Evolutionary conservation across 2,888 invertebrate genomes (phyloP).

Genomic region (Spicauda simplicius): DNA sequence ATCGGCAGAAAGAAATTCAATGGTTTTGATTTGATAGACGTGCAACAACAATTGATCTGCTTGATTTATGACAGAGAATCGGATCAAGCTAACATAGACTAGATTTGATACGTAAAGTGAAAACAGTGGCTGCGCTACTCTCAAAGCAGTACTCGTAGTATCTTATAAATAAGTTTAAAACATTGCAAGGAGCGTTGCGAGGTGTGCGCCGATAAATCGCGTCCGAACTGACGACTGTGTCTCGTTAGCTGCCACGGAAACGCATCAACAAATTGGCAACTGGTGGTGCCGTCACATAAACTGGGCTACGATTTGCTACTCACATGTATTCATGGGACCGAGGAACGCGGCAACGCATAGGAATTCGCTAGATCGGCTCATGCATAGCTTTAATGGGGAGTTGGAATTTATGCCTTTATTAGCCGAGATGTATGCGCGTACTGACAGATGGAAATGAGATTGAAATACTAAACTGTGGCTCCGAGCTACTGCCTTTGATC

Average conservation of each 20-base stretch:
- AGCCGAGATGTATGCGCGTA: slow-evolving; percentile 21
- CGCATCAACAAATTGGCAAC: slow-evolving; percentile 33
- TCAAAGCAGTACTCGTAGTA: not conserved
- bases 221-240: slow-evolving; percentile 4
- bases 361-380: slow-evolving; percentile 36
- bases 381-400: slow-evolving; percentile 21
- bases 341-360: slow-evolving; percentile 25
- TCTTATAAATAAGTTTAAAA: not conserved
- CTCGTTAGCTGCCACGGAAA: slow-evolving; percentile 25
- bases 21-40: no score
- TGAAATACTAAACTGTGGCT: not conserved
- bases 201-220: slow-evolving; percentile 31
- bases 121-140: not conserved
- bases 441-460: not conserved
- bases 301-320: slow-evolving; percentile 16
- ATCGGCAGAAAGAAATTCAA: no score
- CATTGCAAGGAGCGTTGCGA: not conserved
- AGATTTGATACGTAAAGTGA: not conserved
- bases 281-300: slow-evolving; percentile 23
- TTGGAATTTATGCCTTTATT: slow-evolving; percentile 31
- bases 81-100: no score
- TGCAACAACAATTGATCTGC: no score
- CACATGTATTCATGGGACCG: not conserved
- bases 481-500: slow-evolving; percentile 8
- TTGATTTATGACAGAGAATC: no score